Percentiles rank a stretch among this genome's conserved stretches.
These are phyloP conservation scores for Protosalanx chinensis DNA, from an alignment of 2,797 vertebrate genomes.

Conservation along the genomic window DNA sequence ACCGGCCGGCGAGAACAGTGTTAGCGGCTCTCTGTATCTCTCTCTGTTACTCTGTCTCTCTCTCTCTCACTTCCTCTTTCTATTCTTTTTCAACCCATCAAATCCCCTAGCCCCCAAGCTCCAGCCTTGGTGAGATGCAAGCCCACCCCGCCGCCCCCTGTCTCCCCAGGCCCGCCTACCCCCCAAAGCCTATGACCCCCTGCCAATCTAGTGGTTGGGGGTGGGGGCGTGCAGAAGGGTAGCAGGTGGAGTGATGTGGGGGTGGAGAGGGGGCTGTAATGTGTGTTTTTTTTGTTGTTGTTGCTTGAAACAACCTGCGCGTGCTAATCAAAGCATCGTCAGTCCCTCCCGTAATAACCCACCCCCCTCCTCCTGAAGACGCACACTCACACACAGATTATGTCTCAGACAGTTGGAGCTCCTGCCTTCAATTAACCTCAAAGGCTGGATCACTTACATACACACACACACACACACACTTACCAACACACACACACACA, in stretches of 20 bases:
- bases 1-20: constrained; percentile 68
- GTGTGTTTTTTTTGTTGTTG: constrained; percentile 57
- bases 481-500: too few species aligned
- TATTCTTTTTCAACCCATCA: constrained; percentile 24
- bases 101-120: constrained; percentile 30
- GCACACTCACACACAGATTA: constrained; percentile 54
- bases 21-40: constrained; percentile 44
- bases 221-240: constrained; percentile 46
- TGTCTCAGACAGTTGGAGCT: constrained; percentile 66
- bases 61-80: too few species aligned
- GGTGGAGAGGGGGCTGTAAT: constrained; percentile 25
- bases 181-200: constrained; percentile 49
- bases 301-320: constrained; percentile 47
- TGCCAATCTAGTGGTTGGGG: constrained; percentile 30
- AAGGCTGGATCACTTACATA: constrained; percentile 63
- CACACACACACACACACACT: constrained; percentile 38
- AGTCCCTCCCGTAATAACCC: constrained; percentile 30
- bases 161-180: constrained; percentile 26
- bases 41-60: too few species aligned
- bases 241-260: constrained; percentile 57
- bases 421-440: constrained; percentile 74
- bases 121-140: background rate
- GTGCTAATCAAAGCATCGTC: constrained; percentile 50
- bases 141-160: constrained; percentile 15
- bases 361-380: constrained; percentile 21